phyloP scores from a whole-genome alignment of 1,140 invertebrate species.

The Sitophilus oryzae region DNA sequence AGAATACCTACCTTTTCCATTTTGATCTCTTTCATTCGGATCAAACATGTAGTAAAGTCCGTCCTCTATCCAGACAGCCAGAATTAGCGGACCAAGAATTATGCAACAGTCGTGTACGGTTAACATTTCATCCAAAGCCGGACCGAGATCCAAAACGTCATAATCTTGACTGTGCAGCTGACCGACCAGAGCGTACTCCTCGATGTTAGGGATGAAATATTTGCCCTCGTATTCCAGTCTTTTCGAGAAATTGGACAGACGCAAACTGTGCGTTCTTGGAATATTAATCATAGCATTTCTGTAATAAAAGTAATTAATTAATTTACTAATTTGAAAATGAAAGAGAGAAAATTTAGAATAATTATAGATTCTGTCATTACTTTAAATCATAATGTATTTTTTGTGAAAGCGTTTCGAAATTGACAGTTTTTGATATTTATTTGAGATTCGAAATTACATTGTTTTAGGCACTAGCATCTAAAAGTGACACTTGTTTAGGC shows the following conservation, averaged over 20 bases:
- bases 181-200: constrained; percentile 33
- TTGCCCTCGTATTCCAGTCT: constrained; percentile 21
- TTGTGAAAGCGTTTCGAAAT: no score
- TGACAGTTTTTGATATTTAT: no score
- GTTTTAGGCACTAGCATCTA: no score
- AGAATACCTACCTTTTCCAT: constrained; percentile 20
- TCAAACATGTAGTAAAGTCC: constrained; percentile 37
- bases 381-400: no score
- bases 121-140: constrained; percentile 35
- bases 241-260: constrained; percentile 20
- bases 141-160: constrained; percentile 34
- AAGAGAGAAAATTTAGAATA: no score
- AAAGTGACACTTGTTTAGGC: no score
- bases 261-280: constrained; percentile 18
- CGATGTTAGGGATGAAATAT: constrained; percentile 20
- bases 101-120: constrained; percentile 35
- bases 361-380: no score
- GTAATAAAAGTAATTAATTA: neutral
- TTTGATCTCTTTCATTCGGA: constrained; percentile 34
- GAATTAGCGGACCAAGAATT: constrained; percentile 32
- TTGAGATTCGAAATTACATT: no score
- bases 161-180: constrained; percentile 29
- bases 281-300: constrained; percentile 27
- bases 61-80: constrained; percentile 37
- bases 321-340: neutral